Percentiles rank a stretch among this genome's conserved stretches.
These are phyloP conservation scores for Melanostoma mellinum DNA, from an alignment of 2,888 invertebrate genomes.

Conservation along the genomic window DNA sequence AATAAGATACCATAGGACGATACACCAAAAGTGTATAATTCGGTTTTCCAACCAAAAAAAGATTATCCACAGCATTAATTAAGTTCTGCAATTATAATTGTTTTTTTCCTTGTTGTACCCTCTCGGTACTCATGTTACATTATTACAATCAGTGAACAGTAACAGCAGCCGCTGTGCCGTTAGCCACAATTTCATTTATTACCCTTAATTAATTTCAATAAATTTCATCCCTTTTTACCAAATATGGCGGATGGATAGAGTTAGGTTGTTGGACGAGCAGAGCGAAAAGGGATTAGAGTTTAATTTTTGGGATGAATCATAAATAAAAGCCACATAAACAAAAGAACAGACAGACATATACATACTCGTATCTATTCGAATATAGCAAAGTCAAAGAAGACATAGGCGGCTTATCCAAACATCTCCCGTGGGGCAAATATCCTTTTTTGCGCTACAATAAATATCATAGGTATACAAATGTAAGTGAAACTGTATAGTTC, in stretches of 20 bases:
- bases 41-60: conserved; percentile 47
- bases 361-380: conserved; percentile 16
- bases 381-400: conserved; percentile 33
- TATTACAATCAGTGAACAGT: conserved; percentile 61
- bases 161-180: conserved; percentile 60
- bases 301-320: conserved; percentile 59
- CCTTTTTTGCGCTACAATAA: conserved; percentile 20
- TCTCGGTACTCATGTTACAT: conserved; percentile 38
- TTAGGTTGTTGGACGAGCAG: background rate
- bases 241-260: conserved; percentile 11
- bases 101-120: conserved; percentile 5
- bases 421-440: conserved; percentile 43
- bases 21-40: conserved; percentile 44
- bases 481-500: background rate
- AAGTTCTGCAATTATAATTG: conserved; percentile 48
- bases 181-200: conserved; percentile 71
- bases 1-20: conserved; percentile 12
- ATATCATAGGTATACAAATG: background rate
- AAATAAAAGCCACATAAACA: conserved; percentile 65
- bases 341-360: conserved; percentile 49
- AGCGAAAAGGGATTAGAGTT: conserved; percentile 16
- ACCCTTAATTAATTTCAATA: conserved; percentile 73
- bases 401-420: conserved; percentile 57
- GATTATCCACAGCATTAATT: conserved; percentile 56
- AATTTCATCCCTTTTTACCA: conserved; percentile 69